Base-by-base conservation (phyloP, 2,113 vertebrate genomes). In the Artemisiospiza belli region DNA sequence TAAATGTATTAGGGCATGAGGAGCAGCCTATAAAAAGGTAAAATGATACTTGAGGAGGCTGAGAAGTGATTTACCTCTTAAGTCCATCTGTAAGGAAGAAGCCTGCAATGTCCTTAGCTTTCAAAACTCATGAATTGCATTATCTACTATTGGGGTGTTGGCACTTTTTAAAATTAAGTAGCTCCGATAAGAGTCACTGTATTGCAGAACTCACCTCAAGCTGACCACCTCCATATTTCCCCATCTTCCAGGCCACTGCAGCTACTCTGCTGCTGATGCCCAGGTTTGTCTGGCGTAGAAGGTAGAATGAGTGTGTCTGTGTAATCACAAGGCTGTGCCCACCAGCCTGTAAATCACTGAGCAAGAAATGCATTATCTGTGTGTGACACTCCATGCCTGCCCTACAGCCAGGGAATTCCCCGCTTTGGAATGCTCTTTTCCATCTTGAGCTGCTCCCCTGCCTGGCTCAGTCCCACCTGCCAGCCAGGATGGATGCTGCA, bases 221-320 rank as follows among this genome's bases (percentile, higher is more conserved):
- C 5, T 83, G 78, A 87, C 18, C 59, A 75, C 10, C 18, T 61
- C 57, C 3, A 0, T 43, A 13, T 35, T 57, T 89, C 44, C 39
- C 15, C 49, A 57, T 19, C 33, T 68, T 41, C 27, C 47, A 63
- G 46, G 16, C 30, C 30, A 28, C 57, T 44, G 47, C 22, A 5
- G 21, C 23, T 43, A 17, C 46, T 61, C 28, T 66, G 52, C 75
- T 73, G 5, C n/a, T 31, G 33, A 13, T 7, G 11, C 13, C 73
- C 12, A 2, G 17, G 47, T 70, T 49, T 63, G 47, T 21, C 47
- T 76, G 19, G 23, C 52, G 68, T n/a, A 51, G 87, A 83, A 86
- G 2, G 3, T 0, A 41, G 33, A 47, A 13, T 1, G 16, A 75
- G 22, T 2, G 12, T 11, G 17, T 28, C 21, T 21, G 0, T 5